These are phyloP conservation scores for Drosophila navojoa DNA, from an alignment of 1,140 invertebrate species.

Conservation along the genomic window DNA sequence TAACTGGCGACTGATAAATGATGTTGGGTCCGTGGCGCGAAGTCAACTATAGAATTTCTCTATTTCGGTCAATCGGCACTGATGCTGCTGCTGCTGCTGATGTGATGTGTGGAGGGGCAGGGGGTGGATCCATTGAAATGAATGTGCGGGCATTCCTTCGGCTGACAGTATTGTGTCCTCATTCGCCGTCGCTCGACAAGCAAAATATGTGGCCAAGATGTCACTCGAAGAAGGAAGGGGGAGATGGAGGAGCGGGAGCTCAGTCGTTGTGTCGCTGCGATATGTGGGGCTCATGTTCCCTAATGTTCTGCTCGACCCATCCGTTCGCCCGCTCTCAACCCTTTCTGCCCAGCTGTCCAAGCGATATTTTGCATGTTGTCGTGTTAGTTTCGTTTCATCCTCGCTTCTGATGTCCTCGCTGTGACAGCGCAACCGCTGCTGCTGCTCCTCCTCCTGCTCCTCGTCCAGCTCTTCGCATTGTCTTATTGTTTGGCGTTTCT, in stretches of 20 bases:
- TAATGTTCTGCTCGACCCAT: conserved; percentile 36
- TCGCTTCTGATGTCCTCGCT: conserved; percentile 60
- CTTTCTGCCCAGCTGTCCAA: conserved; percentile 32
- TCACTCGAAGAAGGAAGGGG: conserved; percentile 43
- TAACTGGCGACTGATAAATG: conserved; percentile 79
- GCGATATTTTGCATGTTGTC: conserved; percentile 73
- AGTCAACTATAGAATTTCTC: conserved; percentile 66
- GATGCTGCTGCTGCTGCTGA: conserved; percentile 16
- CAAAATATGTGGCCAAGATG: conserved; percentile 83
- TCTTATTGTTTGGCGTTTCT: conserved; percentile 69
- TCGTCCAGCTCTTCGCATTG: conserved; percentile 9
- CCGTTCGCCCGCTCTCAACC: background rate
- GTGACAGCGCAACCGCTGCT: conserved; percentile 63
- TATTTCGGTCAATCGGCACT: conserved; percentile 75
- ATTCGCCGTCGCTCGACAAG: conserved; percentile 70
- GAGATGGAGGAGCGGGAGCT: background rate
- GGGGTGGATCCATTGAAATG: conserved; percentile 54
- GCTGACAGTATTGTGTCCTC: conserved; percentile 78
- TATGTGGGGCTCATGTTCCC: conserved; percentile 51
- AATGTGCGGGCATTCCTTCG: conserved; percentile 81
- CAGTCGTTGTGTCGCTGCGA: conserved; percentile 26
- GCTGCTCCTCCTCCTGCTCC: background rate
- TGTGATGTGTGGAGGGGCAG: conserved; percentile 19
- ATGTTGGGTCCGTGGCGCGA: conserved; percentile 48
- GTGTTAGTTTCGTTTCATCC: conserved; percentile 57